phyloP scores from a whole-genome alignment of 2,888 invertebrate species.

The Eulithis prunata region DNA sequence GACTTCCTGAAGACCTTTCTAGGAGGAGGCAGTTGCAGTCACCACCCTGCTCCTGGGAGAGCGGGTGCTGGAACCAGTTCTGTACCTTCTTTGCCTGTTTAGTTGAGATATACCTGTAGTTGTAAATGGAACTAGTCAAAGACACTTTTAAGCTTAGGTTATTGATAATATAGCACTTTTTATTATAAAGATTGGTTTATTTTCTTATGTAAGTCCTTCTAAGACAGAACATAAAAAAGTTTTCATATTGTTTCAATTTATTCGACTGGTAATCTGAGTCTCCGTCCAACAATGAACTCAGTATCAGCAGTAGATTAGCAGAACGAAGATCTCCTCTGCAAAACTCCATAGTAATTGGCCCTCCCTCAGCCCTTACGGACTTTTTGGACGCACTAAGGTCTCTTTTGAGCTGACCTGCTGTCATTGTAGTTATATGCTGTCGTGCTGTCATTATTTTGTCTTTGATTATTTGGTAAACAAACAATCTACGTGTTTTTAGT shows the following conservation, averaged over 20 bases:
- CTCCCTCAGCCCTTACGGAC: too few species aligned
- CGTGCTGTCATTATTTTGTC: background rate
- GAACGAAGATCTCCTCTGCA: too few species aligned
- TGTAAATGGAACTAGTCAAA: constrained; percentile 13
- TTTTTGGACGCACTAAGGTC: too few species aligned
- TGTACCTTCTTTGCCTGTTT: constrained; percentile 46
- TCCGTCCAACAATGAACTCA: too few species aligned
- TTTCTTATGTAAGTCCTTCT: background rate
- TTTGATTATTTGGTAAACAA: constrained; percentile 1
- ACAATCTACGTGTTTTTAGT: background rate
- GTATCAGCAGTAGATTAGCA: too few species aligned
- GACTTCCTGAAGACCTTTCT: constrained; percentile 87
- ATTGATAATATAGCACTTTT: background rate
- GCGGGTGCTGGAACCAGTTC: constrained; percentile 38
- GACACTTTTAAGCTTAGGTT: constrained; percentile 5
- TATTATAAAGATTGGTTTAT: background rate
- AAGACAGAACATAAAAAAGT: too few species aligned
- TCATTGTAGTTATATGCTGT: too few species aligned
- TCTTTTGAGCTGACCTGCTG: too few species aligned
- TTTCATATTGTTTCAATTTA: too few species aligned
- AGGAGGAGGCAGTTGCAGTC: constrained; percentile 48
- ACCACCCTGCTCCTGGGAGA: constrained; percentile 40
- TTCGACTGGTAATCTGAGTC: too few species aligned
- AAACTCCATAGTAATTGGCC: too few species aligned
- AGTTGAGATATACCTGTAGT: constrained; percentile 3